A percentile compares a stretch with the other conserved stretches of the same genome.
Evolutionary conservation across 2,113 vertebrate species (phyloP).

Genomic region (Hemiscyllium ocellatum): DNA sequence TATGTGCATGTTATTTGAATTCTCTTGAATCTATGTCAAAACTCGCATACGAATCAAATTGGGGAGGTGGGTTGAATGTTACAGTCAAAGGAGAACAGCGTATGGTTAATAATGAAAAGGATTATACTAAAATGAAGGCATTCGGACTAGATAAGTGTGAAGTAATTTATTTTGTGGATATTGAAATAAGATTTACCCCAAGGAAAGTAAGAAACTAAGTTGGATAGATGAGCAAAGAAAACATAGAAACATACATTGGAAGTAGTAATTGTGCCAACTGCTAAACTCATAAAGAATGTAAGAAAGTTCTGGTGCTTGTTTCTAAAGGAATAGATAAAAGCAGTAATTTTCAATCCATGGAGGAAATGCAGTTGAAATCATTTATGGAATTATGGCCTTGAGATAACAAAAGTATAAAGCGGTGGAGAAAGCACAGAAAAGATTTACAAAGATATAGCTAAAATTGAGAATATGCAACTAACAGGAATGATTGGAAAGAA

Average conservation of each 20-base stretch:
- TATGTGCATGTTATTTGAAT: not conserved
- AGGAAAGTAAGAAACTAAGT: not conserved
- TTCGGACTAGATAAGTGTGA: not conserved
- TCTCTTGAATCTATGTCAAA: not conserved
- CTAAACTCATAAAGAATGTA: not conserved
- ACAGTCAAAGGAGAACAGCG: not conserved
- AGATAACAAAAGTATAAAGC: not conserved
- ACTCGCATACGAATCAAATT: not conserved
- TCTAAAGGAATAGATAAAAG: not conserved
- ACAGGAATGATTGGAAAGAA: not conserved
- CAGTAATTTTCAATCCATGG: not conserved
- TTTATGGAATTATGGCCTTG: not conserved
- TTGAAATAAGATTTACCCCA: not conserved
- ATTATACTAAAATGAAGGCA: not conserved
- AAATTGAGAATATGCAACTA: not conserved
- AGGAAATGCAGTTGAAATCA: not conserved
- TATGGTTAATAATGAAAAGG: not conserved
- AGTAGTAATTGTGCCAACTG: not conserved
- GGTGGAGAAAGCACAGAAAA: not conserved
- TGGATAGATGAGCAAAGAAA: not conserved
- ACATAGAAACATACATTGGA: not conserved
- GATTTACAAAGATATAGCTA: not conserved
- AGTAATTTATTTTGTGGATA: not conserved
- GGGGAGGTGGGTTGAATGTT: not conserved
- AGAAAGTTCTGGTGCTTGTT: not conserved